Base-by-base conservation (phyloP, 2,888 invertebrate genomes). In the Amiota minor region DNA sequence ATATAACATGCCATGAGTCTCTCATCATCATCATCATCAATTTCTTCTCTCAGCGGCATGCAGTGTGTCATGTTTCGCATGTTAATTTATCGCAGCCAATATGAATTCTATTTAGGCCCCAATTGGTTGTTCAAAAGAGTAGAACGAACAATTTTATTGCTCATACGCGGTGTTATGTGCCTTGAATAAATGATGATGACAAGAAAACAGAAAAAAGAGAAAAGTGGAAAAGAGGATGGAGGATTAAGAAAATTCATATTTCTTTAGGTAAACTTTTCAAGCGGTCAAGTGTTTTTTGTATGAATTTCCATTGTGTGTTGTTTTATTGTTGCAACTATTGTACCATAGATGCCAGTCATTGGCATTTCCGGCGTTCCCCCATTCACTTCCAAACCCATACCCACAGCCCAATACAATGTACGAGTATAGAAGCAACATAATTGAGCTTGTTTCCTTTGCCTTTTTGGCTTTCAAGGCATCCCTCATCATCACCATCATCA, bases 41-140 rank as follows among this genome's bases (percentile, higher is more conserved):
- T 8, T 35, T 8, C 6, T 35, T 35, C 6, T 35, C 35, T 35
- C 35, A 35, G 35, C 6, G 35, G 23, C 72, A 80, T 56, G 62
- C 10, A 62, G 55, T 69, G 72, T 76, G 71, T 46, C 18, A 68
- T 71, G 76, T 70, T 77, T 81, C 65, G 61, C 70, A 75, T 76
- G 77, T 76, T 81, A 79, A 78, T 81, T 74, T 81, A 78, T 78
- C 80, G 78, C 75, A 70, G 35, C 4, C 35, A 35, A 35, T 35
- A 2, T 35, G 35, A 64, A 20, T 4, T 49, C 9, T n/a, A 47
- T 14, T 18, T 23, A 23, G 69, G 10, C 45, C 23, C 12, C 55
- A 55, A 55, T 47, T 18, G 2, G 35, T 6, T 35, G 6, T 35
- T 35, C 6, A 6, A 35, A 35, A 35, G 6, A 20, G 59, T 20